Conservation (phyloP, 2,888 invertebrate genomes). For the Drosophila quasianomalipes region DNA sequence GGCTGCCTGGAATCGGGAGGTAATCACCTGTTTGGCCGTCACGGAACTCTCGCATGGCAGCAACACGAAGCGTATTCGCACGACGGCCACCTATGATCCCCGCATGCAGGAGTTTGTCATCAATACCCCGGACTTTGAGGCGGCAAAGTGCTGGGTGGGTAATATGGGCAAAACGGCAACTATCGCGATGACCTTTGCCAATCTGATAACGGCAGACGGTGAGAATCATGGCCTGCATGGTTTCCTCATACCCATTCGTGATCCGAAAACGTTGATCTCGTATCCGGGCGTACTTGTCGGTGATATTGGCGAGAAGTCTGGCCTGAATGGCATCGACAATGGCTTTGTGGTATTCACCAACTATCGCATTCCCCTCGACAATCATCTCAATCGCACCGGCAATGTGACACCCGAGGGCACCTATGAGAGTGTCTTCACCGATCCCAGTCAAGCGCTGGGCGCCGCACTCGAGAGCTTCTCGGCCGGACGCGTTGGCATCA, state of each 20-base stretch:
- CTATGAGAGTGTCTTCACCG: conserved; percentile 96
- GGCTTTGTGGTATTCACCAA: conserved; percentile 96
- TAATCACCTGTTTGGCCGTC: conserved; percentile 93
- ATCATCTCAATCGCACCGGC: conserved; percentile 94
- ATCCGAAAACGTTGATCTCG: conserved; percentile 90
- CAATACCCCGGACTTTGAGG: conserved; percentile 96
- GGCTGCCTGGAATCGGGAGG: conserved; percentile 90
- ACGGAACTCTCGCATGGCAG: conserved; percentile 98
- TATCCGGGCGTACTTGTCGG: conserved; percentile 95
- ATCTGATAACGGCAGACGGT: conserved; percentile 92
- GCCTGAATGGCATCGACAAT: conserved; percentile 96
- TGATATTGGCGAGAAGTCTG: conserved; percentile 97
- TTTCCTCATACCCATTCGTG: conserved; percentile 94
- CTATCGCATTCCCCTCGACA: conserved; percentile 94
- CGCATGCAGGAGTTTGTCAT: conserved; percentile 92
- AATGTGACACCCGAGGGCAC: conserved; percentile 95
- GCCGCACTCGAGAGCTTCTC: conserved; percentile 95
- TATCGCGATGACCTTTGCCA: conserved; percentile 95
- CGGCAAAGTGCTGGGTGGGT: conserved; percentile 98
- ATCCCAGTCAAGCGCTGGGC: conserved; percentile 93
- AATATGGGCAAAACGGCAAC: conserved; percentile 96
- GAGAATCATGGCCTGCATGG: conserved; percentile 94
- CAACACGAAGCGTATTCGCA: conserved; percentile 95
- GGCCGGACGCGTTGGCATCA: conserved; percentile 92
- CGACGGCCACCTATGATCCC: conserved; percentile 94